Evolutionary conservation across 2,888 invertebrate species (phyloP).

Genomic region (Erebia aethiops): DNA sequence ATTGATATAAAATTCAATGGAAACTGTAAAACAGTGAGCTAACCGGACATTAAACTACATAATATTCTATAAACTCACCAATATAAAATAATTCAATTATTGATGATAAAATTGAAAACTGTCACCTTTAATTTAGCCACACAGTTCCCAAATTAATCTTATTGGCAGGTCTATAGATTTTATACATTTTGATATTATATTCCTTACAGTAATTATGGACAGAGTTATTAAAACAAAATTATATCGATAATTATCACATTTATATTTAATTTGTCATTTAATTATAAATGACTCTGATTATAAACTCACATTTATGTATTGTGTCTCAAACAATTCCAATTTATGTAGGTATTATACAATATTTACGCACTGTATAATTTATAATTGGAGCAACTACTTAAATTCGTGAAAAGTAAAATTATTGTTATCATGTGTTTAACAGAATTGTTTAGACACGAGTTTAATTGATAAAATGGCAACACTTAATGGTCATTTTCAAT

Average conservation of each 20-base stretch:
- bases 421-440: slow-evolving; percentile 15
- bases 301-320: slow-evolving; percentile 29
- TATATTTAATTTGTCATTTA: slow-evolving; percentile 42
- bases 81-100: slow-evolving; percentile 3
- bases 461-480: slow-evolving; percentile 39
- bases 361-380: slow-evolving; percentile 13
- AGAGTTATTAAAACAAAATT: slow-evolving; percentile 46
- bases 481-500: slow-evolving; percentile 30
- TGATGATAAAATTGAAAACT: slow-evolving; percentile 1
- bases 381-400: neutral
- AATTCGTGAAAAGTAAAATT: slow-evolving; percentile 19
- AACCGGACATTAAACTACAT: slow-evolving; percentile 39
- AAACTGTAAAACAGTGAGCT: slow-evolving; percentile 40
- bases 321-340: slow-evolving; percentile 30
- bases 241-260: slow-evolving; percentile 44
- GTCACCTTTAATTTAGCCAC: neutral
- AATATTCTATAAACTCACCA: slow-evolving; percentile 32
- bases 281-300: slow-evolving; percentile 33
- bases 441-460: slow-evolving; percentile 31
- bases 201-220: slow-evolving; percentile 46
- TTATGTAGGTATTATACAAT: neutral
- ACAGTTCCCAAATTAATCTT: slow-evolving; percentile 12
- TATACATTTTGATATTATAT: slow-evolving; percentile 41
- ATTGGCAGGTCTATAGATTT: slow-evolving; percentile 38
- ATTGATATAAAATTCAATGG: slow-evolving; percentile 43